These are phyloP conservation scores for Neotoxoptera formosana DNA, from an alignment of 1,140 invertebrate genomes.

Conservation along the genomic window DNA sequence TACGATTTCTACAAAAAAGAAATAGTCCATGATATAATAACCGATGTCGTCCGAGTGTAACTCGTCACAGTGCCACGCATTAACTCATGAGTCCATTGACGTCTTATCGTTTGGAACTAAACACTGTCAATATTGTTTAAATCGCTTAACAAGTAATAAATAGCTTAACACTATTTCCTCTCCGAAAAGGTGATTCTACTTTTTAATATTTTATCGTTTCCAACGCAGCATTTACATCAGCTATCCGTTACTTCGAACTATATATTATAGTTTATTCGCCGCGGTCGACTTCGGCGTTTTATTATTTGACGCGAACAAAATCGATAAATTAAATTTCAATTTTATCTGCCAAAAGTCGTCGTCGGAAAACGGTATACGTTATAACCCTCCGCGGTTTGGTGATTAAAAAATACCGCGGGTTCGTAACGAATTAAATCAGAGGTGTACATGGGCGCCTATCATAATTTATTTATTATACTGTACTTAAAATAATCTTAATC, in stretches of 20 bases:
- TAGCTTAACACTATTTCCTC: not conserved
- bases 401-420: not conserved
- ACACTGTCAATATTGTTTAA: not conserved
- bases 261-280: not conserved
- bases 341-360: not conserved
- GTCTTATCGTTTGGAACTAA: not conserved
- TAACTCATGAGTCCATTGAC: not conserved
- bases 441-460: not conserved
- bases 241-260: not conserved
- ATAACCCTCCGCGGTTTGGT: not conserved
- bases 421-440: not conserved
- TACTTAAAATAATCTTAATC: conserved; percentile 8
- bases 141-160: not conserved
- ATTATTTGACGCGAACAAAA: not conserved
- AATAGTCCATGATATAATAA: too few species aligned
- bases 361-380: not conserved
- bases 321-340: not conserved
- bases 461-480: not conserved
- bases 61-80: not conserved
- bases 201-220: too few species aligned
- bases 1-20: not conserved
- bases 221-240: not conserved
- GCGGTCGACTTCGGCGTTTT: not conserved
- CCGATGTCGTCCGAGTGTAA: not conserved
- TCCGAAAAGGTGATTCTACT: not conserved